Evolutionary conservation across 2,888 invertebrate genomes (phyloP), one percentile per base, ranked within the genome.

Genomic region (Hemicrepidius hirtus): DNA sequence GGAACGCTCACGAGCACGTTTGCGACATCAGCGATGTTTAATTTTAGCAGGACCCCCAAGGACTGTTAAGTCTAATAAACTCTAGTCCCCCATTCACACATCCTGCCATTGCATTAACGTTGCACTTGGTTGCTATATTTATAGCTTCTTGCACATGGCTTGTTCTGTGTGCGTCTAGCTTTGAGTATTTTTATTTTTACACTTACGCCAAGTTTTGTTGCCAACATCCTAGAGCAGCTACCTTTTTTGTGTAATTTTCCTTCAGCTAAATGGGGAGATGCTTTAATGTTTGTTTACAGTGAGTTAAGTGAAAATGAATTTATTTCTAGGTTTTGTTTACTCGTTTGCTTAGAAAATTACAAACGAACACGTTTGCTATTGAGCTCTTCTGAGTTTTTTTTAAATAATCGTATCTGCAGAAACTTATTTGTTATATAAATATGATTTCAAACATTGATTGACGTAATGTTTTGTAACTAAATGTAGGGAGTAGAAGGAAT

Each of bases 1-100:
- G 44, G 60, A n/a, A 60, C 41, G 60, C 60, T 24, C 28, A 16
- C 55, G 46, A 35, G 68, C 65, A 60, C 55, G 73, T 69, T 72
- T 71, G 67, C 59, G 68, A 71, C 67, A 68, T 68, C 46, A 44
- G 68, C 35, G 62, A 66, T 35, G 64, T 75, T 74, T 76, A 76
- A 76, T 63, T 71, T 76, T 76, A 76, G 75, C 69, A 62, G 67
- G 44, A 66, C 66, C 68, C 64, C 76, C 78, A 78, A 77, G 78
- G 78, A 76, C 77, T 74, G 73, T 74, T 74, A 76, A 77, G 78
- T 76, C 76, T 78, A 78, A 78, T 78, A 77, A 78, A 78, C 77
- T 74, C 74, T 50, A 64, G 68, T 68, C 74, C 67, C 72, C 74
- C 78, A 77, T 77, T 76, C 77, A 78, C 77, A 78, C 75, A 76